Base-by-base conservation (phyloP, 2,113 vertebrate genomes). In the Felis catus region DNA sequence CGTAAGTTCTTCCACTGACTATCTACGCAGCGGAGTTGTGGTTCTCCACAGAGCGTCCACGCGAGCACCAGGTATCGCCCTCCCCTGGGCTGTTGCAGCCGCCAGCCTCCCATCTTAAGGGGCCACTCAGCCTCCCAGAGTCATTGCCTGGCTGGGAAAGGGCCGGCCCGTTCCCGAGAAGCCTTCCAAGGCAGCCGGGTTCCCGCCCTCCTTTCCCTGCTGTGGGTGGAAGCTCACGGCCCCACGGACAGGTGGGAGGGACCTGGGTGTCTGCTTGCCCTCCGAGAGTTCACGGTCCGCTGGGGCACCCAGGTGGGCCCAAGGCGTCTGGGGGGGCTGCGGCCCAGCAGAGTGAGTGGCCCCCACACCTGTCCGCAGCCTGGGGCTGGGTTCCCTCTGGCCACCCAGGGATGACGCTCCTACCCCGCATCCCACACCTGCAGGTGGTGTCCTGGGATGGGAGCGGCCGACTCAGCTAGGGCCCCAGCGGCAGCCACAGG, bases 1-100 rank as follows among this genome's bases (percentile, higher is more conserved):
- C 2, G 6, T 2, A 0, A 27, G 36, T 4, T 11, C 36, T 39
- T 1, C 84, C 48, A 6, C 2, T 31, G 7, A 23, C 16, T 39
- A 0, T 36, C 31, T 4, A 9, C 21, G n/a, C 1, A 0, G 48
- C 21, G 5, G 31, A 12, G 25, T 8, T 0, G 0, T 12, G 58
- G 58, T 10, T 65, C 65, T 7, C 11, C 0, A 45, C 10, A 33
- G 48, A 33, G 41, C 10, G 1, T 10, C 55, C 14, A 0, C 5
- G 11, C 12, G 11, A 21, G 29, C 41, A 16, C 36, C n/a, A 10
- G 25, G 61, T 1, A 4, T 4, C 12, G 7, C 33, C 25, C 19
- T 11, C 19, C 8, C 2, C 0, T 9, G 51, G 18, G 8, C 3
- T 31, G 14, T n/a, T 29, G 31, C 70, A 0, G n/a, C 1, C 9